Base-by-base conservation (phyloP, 1,140 invertebrate species). In the Mamestra configurata region DNA sequence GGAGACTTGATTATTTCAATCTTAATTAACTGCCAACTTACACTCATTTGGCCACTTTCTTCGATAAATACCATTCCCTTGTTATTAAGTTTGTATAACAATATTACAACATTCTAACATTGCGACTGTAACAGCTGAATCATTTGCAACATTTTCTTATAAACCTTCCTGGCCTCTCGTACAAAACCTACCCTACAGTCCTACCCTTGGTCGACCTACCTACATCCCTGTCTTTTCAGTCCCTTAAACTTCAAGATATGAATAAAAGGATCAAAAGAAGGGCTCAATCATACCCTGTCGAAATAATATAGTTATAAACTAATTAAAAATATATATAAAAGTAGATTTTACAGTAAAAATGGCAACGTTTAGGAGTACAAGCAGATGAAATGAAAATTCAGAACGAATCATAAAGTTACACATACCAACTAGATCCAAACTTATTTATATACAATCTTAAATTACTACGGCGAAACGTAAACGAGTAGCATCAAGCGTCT, bases 161-260 rank as follows among this genome's bases (percentile, higher is more conserved):
- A 79, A 77, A 87, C 88, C 85, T 90, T 20, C 43, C 15, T 46
- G 91, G 89, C 92, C 89, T 79, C 82, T 87, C 90, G 81, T 94
- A 94, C 86, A 94, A 94, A 94, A 93, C 88, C 87, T 92, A 94
- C 84, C 43, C 89, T 92, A 92, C 79, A 61, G 64, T 76, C 88
- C 85, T 86, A 89, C 82, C 85, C 86, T 88, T 87, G 84, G 80
- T 89, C 89, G 85, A 88, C 84, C 86, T 92, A 93, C 51, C 86
- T 91, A 91, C 84, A 82, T 92, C 91, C 92, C 92, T 93, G 92
- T 94, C 90, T 86, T 91, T 86, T 94, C 93, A 94, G 92, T 94
- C 89, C 93, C 84, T 89, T 88, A 72, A 49, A 86, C 84, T 86
- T 81, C 79, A 80, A 82, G 88, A 91, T 91, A 93, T 90, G 86